phyloP scores from a whole-genome alignment of 1,140 invertebrate species.

The Lamellibrachia luymesi region DNA sequence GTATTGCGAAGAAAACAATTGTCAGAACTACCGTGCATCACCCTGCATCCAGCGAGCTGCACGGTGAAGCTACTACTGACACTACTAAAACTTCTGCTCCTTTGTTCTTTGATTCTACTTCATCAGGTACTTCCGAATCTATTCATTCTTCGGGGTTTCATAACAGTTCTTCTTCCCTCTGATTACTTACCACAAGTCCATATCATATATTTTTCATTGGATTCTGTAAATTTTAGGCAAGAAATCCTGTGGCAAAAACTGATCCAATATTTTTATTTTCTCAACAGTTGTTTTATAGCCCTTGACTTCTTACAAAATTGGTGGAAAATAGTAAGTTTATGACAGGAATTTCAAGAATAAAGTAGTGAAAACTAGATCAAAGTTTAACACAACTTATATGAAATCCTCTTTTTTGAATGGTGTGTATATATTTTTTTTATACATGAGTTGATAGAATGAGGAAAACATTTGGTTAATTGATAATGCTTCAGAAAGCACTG shows the following conservation, averaged over 20 bases:
- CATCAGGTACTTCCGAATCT: background rate
- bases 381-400: background rate
- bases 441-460: background rate
- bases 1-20: slow-evolving; percentile 34
- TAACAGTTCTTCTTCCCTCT: background rate
- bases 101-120: background rate
- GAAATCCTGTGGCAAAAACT: too few species aligned
- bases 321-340: too few species aligned
- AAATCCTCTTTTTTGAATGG: background rate
- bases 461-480: background rate
- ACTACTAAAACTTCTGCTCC: background rate
- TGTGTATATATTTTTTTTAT: background rate
- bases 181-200: background rate
- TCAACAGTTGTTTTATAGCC: too few species aligned
- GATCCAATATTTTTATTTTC: too few species aligned
- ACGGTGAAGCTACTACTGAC: background rate
- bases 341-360: too few species aligned
- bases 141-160: background rate
- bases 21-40: slow-evolving; percentile 28
- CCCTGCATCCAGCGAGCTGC: too few species aligned
- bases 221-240: background rate
- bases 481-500: background rate
- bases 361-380: too few species aligned
- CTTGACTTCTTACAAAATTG: too few species aligned
- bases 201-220: background rate